Base-by-base conservation (phyloP, 2,797 vertebrate genomes). In the Serranus cabrilla region DNA sequence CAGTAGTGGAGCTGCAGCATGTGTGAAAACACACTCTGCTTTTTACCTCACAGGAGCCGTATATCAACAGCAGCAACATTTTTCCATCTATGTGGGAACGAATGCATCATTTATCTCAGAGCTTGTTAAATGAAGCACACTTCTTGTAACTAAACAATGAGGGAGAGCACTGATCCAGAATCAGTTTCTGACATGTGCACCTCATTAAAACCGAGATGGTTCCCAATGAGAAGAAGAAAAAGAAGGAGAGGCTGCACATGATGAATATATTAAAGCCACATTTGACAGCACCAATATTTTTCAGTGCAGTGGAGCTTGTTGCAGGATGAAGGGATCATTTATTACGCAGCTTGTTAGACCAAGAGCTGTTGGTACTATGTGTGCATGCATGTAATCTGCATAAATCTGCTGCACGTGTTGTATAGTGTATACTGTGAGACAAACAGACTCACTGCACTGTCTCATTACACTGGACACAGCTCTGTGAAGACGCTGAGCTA, bases 281-380 rank as follows among this genome's bases (percentile, higher is more conserved):
- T 71, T 56, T 83, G 82, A 87, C 80, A 82, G 80, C 55, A 64
- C 82, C 71, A 52, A 66, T 78, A 68, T 64, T 72, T 81, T 71
- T 31, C 31, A 58, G 47, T 37, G 76, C 71, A 40, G 40, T 10
- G 31, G 71, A 57, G 74, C 72, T 58, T 47, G 74, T 59, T 80
- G 69, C 45, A 55, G 39, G 43, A 56, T 39, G 42, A 68, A 27
- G 16, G 80, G 58, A 39, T 76, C 49, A 65, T 85, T 85, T 83
- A 64, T 87, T 64, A 81, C 57, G 17, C 54, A 56, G 81, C 74
- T 73, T 64, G 76, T 86, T 83, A 52, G 47, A 64, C 11, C 52
- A n/a, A 2, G 21, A 50, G 57, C 43, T 7, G 45, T 64, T 65
- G 54, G 13, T 72, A 9, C 18, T 74, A 2, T 71, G 45, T 16